A percentile compares a stretch with the other conserved stretches of the same genome.
Evolutionary conservation across 1,140 invertebrate genomes (phyloP).

Genomic region (Drosophila fuyamai): DNA sequence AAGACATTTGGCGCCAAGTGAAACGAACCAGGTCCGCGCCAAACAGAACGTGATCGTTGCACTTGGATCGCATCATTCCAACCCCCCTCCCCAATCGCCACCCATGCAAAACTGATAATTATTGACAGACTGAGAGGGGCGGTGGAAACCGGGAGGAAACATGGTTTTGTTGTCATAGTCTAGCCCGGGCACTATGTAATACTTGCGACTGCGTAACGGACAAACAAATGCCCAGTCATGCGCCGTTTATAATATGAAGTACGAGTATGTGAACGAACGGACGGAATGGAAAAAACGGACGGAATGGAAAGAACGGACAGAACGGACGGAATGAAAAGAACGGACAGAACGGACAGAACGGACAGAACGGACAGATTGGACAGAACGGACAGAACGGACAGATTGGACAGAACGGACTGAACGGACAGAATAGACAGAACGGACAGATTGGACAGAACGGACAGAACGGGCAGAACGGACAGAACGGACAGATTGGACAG

Average conservation of each 20-base stretch:
- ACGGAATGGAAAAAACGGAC: no score
- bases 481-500: no score
- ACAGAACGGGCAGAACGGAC: no score
- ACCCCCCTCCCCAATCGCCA: background rate
- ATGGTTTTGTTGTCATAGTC: slow-evolving; percentile 48
- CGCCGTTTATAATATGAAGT: background rate
- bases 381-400: no score
- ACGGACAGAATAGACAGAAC: no score
- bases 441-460: no score
- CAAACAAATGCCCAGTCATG: slow-evolving; percentile 46
- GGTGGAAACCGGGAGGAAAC: background rate
- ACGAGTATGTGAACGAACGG: background rate
- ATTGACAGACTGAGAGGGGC: slow-evolving; percentile 38
- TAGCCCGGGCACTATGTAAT: slow-evolving; percentile 34
- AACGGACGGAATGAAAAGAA: no score
- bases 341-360: no score
- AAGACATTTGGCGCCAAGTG: slow-evolving; percentile 23
- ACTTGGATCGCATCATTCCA: slow-evolving; percentile 20
- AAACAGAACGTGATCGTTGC: slow-evolving; percentile 37
- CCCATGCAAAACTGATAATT: slow-evolving; percentile 56
- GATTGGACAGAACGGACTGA: no score
- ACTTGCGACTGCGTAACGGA: slow-evolving; percentile 30
- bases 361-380: no score
- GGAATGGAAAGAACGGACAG: no score
- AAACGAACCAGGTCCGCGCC: background rate